Evolutionary conservation across 2,888 invertebrate genomes (phyloP), one percentile per base, ranked within the genome.

Genomic region (Smittia sp.): DNA sequence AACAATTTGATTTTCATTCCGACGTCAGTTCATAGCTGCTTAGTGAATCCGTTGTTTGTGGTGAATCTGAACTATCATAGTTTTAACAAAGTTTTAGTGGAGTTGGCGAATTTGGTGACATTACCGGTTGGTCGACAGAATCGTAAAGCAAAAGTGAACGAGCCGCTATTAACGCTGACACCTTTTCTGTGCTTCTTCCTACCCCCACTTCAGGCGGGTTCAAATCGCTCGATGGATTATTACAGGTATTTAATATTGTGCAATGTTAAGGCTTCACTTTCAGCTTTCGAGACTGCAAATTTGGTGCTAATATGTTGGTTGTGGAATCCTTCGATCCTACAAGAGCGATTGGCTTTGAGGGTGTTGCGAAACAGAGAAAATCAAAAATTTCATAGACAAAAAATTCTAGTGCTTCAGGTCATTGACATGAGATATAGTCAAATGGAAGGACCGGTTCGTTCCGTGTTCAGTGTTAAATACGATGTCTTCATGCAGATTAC

Each of bases 141-240:
- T 69, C 69, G 46, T 15, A 52, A 69, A 18, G 6, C 18, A 9
- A 69, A 69, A 69, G 46, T 27, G 18, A 69, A 69, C 18, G 69
- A 69, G 22, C 69, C 52, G 15, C 52, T 69, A 15, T 18, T 69
- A 24, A 69, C 69, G 15, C 6, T 69, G 22, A 69, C 69, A 18
- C 69, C 69, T n/a, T 69, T 52, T 69, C 46, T 69, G 52, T 69
- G 54, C 69, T 69, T 32, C 22, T 69, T 69, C n/a, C 20, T 69
- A 15, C 9, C 69, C 7, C 69, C 27, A 15, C 9, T 69, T 25
- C 7, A 32, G 1, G 41, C 41, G 24, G 41, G 41, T 32, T 3
- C 24, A n/a, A 54, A 69, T 69, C 54, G 68, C 7, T n/a, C 22
- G 24, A 68, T 69, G 69, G 69, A 69, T 69, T 27, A 69, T 69